Conservation (phyloP, 2,797 vertebrate genomes). For the Gila robusta region DNA sequence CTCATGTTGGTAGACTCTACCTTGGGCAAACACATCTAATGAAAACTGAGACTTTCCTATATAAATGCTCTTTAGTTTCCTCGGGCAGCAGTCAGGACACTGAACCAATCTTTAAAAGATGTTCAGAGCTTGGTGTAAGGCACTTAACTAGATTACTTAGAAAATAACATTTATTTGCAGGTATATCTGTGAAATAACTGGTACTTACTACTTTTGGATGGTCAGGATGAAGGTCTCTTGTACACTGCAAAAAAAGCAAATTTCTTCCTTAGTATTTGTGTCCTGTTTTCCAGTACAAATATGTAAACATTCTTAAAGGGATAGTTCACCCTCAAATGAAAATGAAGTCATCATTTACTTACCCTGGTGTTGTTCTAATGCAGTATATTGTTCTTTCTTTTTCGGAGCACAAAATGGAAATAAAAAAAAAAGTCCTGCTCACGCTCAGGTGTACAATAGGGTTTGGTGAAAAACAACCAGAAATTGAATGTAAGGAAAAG, state of each 20-base stretch:
- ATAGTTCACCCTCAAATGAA: background rate
- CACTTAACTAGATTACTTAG: background rate
- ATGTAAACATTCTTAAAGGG: background rate
- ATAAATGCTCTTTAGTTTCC: conserved; percentile 28
- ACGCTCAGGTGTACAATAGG: background rate
- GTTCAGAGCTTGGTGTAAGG: background rate
- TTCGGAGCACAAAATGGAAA: background rate
- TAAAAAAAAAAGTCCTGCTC: too few species aligned
- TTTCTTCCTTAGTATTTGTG: background rate
- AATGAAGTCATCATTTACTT: background rate
- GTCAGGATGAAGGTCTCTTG: background rate
- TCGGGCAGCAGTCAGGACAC: background rate
- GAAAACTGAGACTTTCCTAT: conserved; percentile 18
- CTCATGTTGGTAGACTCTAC: background rate
- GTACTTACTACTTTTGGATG: background rate
- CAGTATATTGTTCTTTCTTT: background rate
- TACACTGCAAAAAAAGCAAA: background rate
- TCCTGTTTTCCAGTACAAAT: background rate
- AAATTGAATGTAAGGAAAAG: background rate
- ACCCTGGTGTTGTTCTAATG: background rate
- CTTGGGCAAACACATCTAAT: conserved; percentile 9
- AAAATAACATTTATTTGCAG: background rate
- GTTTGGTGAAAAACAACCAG: background rate
- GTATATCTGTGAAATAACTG: background rate
- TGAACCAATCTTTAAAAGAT: background rate